A percentile compares a stretch with the other conserved stretches of the same genome.
Conservation (phyloP, 53 echinoderm and acorn worm species). For the Paelopatides confundens region DNA sequence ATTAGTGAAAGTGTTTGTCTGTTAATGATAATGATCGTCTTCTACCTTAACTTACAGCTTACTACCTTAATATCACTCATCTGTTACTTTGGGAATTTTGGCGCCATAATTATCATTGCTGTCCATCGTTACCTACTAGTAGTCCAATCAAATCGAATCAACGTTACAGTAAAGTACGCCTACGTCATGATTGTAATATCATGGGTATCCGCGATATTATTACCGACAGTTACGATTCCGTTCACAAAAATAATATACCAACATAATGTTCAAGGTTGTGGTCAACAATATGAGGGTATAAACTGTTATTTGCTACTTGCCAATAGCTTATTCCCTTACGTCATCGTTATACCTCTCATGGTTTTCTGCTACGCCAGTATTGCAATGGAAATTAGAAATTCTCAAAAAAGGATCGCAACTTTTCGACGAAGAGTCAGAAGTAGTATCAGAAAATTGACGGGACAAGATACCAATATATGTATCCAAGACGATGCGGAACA, state of each 20-base stretch:
- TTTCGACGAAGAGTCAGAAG: constrained; percentile 27
- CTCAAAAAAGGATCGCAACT: not conserved
- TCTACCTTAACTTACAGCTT: not conserved
- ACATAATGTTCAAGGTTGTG: too few species aligned
- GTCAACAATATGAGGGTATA: not conserved
- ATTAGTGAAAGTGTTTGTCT: too few species aligned
- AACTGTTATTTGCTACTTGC: not conserved
- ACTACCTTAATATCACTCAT: not conserved
- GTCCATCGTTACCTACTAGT: constrained; percentile 37
- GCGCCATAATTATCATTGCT: constrained; percentile 10
- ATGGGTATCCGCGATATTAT: not conserved
- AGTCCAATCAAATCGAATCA: constrained; percentile 10
- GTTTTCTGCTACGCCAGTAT: constrained; percentile 6
- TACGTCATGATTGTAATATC: constrained; percentile 8
- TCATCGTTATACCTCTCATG: not conserved
- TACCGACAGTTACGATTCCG: not conserved
- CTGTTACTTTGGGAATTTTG: constrained; percentile 3
- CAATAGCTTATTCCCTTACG: not conserved
- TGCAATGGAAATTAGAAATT: not conserved
- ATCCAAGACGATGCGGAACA: not conserved
- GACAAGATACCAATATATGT: not conserved
- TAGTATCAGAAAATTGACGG: not conserved
- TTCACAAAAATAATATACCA: too few species aligned
- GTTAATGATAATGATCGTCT: too few species aligned
- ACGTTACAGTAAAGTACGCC: not conserved